Base-by-base conservation (phyloP, 2,888 invertebrate genomes). In the Dysmachus trigonus region DNA sequence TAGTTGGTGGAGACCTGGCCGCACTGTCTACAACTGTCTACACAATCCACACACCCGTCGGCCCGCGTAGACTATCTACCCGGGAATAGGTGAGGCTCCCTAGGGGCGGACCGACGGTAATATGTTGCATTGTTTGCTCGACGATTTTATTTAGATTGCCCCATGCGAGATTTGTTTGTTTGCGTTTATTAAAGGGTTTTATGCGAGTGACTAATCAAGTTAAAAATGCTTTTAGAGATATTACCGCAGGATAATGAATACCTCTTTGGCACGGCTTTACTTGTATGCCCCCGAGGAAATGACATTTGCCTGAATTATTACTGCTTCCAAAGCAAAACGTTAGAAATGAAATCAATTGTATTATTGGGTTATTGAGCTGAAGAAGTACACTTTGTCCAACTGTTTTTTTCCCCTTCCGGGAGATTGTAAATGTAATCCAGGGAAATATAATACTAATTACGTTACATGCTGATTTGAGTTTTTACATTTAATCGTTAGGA, bases 111-210 rank as follows among this genome's bases (percentile, higher is more conserved):
- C 13, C 27, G 15, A 47, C 13, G 79, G 79, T 53, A 81, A 81
- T 81, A 62, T 81, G 81, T 81, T 81, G 81, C 81, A 81, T 81
- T 81, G 81, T 81, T 81, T 81, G 62, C 35, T 33, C 53, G 22
- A 1, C 53, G 81, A 62, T 81, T 81, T 81, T 81, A 81, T 81
- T 62, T 81, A 81, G 53, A 81, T 81, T 62, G 33, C 81, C 77
- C 33, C 13, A 35, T 35, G 31, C 10, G 31, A 73, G 73, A 73
- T 33, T 31, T 81, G 79, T 81, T 77, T 47, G 77, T 77, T 81
- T 81, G 53, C 81, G 51, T 81, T 53, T 81, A 81, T 81, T 81
- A 81, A 81, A 81, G 81, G 73, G 30, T n/a, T 53, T 33, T 81
- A 81, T 35, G 18, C 33, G 81, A 31, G 62, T 81, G 62, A 22